Percentiles rank a stretch among this genome's conserved stretches.
These are phyloP conservation scores for Parazoanthus swiftii DNA, from an alignment of 92 coral and sea anemone genomes.

Conservation along the genomic window DNA sequence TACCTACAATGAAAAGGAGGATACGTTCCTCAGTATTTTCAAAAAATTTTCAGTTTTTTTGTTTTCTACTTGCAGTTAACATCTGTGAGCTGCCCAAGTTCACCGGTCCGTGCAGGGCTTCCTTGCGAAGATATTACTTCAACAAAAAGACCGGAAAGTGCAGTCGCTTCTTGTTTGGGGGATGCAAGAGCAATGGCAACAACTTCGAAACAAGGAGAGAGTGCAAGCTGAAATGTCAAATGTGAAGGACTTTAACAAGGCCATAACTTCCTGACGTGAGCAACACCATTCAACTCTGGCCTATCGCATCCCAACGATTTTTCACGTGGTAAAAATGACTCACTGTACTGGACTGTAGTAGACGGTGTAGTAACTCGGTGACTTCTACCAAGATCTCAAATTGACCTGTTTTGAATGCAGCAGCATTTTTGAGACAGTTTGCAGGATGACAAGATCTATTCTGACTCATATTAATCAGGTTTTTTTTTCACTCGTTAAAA, in stretches of 20 bases:
- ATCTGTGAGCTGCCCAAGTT: constrained; percentile 64
- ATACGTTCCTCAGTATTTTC: not conserved
- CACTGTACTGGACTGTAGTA: not conserved
- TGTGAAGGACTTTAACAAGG: constrained; percentile 7
- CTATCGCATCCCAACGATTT: not conserved
- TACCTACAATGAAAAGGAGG: too few relatives aligned
- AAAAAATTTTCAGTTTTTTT: too few relatives aligned
- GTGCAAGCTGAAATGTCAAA: constrained; percentile 66
- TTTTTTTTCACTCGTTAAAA: not conserved
- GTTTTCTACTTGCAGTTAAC: constrained; percentile 24
- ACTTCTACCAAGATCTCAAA: constrained; percentile 14
- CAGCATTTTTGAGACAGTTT: not conserved
- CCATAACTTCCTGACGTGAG: not conserved
- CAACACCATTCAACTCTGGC: not conserved
- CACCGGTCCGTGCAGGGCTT: constrained; percentile 57
- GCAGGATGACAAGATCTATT: not conserved
- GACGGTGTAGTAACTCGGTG: not conserved
- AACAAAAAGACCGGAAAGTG: constrained; percentile 69
- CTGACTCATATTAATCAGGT: not conserved
- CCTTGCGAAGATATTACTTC: constrained; percentile 58
- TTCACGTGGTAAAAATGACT: not conserved
- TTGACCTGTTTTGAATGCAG: not conserved
- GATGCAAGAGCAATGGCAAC: constrained; percentile 72
- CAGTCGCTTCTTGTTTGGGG: constrained; percentile 53
- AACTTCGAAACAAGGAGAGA: constrained; percentile 69